Evolutionary conservation across 1,140 invertebrate species (phyloP), one percentile per base, ranked within the genome.

Genomic region (Philotrypesis tridentata): DNA sequence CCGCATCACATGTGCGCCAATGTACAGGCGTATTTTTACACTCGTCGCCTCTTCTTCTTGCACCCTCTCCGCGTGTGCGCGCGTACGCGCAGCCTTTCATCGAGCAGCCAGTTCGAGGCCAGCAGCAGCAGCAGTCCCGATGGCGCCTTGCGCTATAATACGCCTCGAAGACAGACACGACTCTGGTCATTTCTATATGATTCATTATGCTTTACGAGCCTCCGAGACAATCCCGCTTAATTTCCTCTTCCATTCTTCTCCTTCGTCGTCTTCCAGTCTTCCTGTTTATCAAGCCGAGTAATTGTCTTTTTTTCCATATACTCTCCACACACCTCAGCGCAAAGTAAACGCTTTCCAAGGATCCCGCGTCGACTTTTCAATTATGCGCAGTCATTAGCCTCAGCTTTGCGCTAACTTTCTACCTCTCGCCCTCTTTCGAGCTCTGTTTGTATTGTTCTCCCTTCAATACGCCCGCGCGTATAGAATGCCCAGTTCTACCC

Each of bases 21-120:
- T 43, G n/a, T n/a, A n/a, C 1, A 12, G n/a, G 48, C 48, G 85
- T 88, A 87, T 89, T 87, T 89, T 89, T 87, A 85, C 79, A 84
- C 84, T 70, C 76, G 31, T 29, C 9, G 31, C 23, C n/a, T 43
- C n/a, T 43, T 43, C 43, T 23, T 74, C 55, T 55, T 40, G 3
- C 55, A 33, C 31, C 43, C 25, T 21, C 12, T n/a, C n/a, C n/a
- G n/a, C n/a, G n/a, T n/a, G n/a, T n/a, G n/a, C n/a, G n/a, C n/a
- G n/a, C n/a, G n/a, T n/a, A n/a, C 27, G 25, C 3, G 31, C 68
- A 68, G 11, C 43, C 43, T 55, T 55, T 14, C 70, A 4, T 25
- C 70, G 61, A 23, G 23, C 23, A 23, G 21, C 55, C 21, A 2
- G 40, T 43, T 9, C 60, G 60, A 61, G n/a, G 21, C 60, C 61